Evolutionary conservation across 2,797 vertebrate species (phyloP), one percentile per base, ranked within the genome.

Genomic region (Sylvia borin): DNA sequence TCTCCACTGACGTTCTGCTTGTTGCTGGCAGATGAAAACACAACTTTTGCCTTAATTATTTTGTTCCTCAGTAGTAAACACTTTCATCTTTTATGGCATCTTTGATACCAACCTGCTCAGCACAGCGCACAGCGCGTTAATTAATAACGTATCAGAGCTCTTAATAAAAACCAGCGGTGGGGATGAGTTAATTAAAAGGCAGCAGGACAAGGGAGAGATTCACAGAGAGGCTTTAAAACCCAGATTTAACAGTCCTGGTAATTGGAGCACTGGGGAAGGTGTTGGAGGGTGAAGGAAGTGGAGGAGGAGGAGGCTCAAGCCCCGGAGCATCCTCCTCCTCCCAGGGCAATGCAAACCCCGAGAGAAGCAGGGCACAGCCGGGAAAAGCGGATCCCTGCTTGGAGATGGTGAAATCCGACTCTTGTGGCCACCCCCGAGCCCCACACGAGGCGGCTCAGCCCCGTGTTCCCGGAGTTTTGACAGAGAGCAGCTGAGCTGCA

Each of bases 151-250:
- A 88, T 82, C 92, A 84, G 85, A 86, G 58, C 68, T 24, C 60
- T 43, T 73, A 84, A 88, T 76, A 85, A 62, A 88, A 89, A 82
- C 57, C 60, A 76, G 67, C 86, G 71, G 92, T 5, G 8, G 60
- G 74, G 77, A 89, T 22, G 74, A 87, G 68, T 89, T 95, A 93
- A 95, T 94, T 92, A 93, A 95, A 76, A 89, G 86, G 32, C 70
- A 88, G 51, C n/a, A 55, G 78, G 78, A 91, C 26, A 57, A 73
- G 90, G 34, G 62, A 83, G 60, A 60, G 67, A 50, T 47, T 78
- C 85, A 57, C 34, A 85, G 86, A 73, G 4, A 71, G 2, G 32
- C 12, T 70, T 45, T 53, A 76, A 81, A 88, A 31, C 8, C 22
- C 42, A 40, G 32, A 61, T 51, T 50, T 26, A 4, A 64, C 62